Percentiles rank a stretch among this genome's conserved stretches.
Evolutionary conservation across 2,797 vertebrate species (phyloP).

Genomic region (Tangara arthus): DNA sequence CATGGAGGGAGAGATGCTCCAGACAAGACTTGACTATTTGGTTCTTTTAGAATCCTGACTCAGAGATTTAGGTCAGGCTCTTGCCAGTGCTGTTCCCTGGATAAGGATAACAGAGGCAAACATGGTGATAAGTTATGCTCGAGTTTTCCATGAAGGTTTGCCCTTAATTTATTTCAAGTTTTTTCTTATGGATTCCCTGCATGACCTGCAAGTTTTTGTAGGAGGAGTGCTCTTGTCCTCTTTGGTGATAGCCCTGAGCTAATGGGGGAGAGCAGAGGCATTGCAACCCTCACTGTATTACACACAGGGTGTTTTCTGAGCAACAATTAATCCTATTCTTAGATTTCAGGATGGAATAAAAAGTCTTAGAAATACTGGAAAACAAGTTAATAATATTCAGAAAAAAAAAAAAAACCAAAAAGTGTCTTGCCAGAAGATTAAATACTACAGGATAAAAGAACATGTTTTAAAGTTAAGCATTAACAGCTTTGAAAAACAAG

Average conservation of each 20-base stretch:
- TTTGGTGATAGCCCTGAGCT: neutral
- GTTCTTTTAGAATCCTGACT: neutral
- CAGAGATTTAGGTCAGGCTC: neutral
- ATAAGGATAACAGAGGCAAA: neutral
- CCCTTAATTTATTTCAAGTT: neutral
- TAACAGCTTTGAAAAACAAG: neutral
- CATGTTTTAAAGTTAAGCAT: neutral
- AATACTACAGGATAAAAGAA: neutral
- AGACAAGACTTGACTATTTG: neutral
- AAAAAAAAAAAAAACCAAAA: neutral
- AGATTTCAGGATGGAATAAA: neutral
- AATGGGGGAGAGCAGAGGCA: neutral
- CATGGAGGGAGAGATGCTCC: neutral
- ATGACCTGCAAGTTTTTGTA: neutral
- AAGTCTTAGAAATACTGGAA: neutral
- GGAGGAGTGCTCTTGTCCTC: neutral
- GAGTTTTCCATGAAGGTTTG: neutral
- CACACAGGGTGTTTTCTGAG: neutral
- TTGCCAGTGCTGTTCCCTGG: rapidly evolving
- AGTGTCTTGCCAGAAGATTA: neutral
- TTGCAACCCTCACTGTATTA: neutral
- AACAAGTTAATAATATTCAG: neutral
- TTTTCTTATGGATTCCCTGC: neutral
- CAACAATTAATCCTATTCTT: neutral
- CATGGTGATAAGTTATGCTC: neutral